Evolutionary conservation across 2,888 invertebrate genomes (phyloP).

Genomic region (Leucania comma): DNA sequence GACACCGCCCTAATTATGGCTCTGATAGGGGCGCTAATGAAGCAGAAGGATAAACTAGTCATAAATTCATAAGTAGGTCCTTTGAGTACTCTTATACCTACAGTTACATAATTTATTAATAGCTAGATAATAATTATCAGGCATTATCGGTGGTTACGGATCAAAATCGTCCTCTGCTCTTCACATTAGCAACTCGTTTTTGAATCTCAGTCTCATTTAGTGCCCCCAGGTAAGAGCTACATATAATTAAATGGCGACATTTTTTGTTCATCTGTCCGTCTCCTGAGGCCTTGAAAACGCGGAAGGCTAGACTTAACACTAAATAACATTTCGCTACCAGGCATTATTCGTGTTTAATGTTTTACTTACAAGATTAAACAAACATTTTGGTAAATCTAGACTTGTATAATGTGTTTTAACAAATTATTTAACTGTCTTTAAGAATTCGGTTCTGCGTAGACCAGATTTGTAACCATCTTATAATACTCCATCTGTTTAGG

Average conservation of each 20-base stretch:
- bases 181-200: background rate
- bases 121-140: no score
- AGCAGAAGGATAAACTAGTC: no score
- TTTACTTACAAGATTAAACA: constrained; percentile 52
- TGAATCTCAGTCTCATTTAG: background rate
- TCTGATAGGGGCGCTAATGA: no score
- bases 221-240: constrained; percentile 20
- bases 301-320: constrained; percentile 74
- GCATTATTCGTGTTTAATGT: constrained; percentile 49
- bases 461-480: background rate
- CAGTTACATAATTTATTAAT: no score
- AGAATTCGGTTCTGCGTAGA: background rate
- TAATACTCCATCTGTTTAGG: no score
- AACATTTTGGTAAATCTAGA: constrained; percentile 25
- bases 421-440: constrained; percentile 19
- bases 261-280: constrained; percentile 73
- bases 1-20: no score
- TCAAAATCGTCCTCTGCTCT: background rate
- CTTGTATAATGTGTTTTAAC: constrained; percentile 18
- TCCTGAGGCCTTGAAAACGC: constrained; percentile 79
- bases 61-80: no score
- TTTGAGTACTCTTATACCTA: no score
- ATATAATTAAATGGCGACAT: constrained; percentile 62
- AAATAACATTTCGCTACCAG: constrained; percentile 73
- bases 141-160: background rate